Evolutionary conservation across 2,888 invertebrate species (phyloP), one percentile per base, ranked within the genome.

Genomic region (Mamestra brassicae): DNA sequence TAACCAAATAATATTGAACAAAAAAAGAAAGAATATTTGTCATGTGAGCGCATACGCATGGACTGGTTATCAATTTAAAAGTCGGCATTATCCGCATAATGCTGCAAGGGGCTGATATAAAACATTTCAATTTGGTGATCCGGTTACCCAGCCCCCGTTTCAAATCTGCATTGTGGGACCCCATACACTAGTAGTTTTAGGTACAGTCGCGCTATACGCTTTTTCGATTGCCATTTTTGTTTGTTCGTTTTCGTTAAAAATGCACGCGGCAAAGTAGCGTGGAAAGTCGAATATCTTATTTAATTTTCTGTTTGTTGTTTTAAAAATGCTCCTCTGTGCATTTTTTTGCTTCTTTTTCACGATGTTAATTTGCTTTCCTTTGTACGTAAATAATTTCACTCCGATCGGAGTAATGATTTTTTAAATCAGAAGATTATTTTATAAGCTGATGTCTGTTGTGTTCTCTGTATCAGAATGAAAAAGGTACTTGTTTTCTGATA

Each of bases 81-180:
- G 96, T 94, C 92, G 93, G 93, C 89, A 94, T 95, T 94, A 96
- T 94, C 92, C 93, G 78, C 89, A 91, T 94, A 94, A 94, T 94
- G 92, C 93, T 88, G 93, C 86, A 71, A 91, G 94, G 95, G 93
- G 92, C 89, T 87, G 92, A 92, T 93, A 96, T 96, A 96, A 96
- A 96, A 96, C 96, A 96, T 96, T 96, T 96, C 96, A 96, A 96
- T 96, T 96, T 96, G 91, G 95, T 93, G 95, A 96, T 96, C 96
- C 96, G 96, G 96, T 96, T 96, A 93, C 94, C 81, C 78, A 92
- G 90, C 93, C 94, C 95, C 93, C 91, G 93, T 91, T 94, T 93
- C 92, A 91, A 94, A 94, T 95, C 94, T 93, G 95, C 93, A 94
- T 95, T 95, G 95, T 96, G 95, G 95, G 93, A 92, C 95, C 95